Conservation (phyloP, 2,888 invertebrate species). For the Rhaphigaster nebulosa region DNA sequence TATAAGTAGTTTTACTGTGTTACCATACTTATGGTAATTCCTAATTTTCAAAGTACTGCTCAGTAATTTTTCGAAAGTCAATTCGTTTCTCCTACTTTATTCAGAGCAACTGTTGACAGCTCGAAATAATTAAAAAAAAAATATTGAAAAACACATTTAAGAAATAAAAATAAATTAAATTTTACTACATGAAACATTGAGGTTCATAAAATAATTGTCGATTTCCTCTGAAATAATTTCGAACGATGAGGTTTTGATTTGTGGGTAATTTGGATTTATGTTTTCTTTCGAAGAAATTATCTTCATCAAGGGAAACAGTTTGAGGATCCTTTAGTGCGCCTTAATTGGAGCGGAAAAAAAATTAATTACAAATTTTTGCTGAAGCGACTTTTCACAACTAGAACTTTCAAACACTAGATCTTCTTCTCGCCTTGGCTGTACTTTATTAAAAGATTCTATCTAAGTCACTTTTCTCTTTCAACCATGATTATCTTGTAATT, state of each 20-base stretch:
- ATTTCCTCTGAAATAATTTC: background rate
- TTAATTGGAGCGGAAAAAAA: conserved; percentile 14
- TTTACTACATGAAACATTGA: too few species aligned
- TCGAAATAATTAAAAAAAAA: too few species aligned
- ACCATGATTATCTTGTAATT: too few species aligned
- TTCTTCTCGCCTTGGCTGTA: background rate
- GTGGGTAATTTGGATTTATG: background rate
- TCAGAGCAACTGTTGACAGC: too few species aligned
- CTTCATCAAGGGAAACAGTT: background rate
- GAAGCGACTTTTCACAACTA: background rate
- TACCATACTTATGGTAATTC: too few species aligned
- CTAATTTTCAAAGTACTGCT: too few species aligned
- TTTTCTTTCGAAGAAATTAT: background rate
- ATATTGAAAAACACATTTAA: too few species aligned
- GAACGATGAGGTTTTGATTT: background rate
- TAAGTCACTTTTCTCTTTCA: background rate
- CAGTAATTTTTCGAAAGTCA: too few species aligned
- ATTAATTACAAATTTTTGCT: background rate
- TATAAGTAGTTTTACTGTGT: too few species aligned
- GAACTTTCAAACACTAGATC: background rate
- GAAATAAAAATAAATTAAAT: too few species aligned
- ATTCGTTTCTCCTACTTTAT: too few species aligned
- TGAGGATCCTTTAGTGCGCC: background rate
- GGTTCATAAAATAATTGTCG: too few species aligned
- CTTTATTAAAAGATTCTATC: background rate